Percentiles rank a stretch among this genome's conserved stretches.
phyloP scores from a whole-genome alignment of 2,113 vertebrate genomes.

The Mixornis gularis region DNA sequence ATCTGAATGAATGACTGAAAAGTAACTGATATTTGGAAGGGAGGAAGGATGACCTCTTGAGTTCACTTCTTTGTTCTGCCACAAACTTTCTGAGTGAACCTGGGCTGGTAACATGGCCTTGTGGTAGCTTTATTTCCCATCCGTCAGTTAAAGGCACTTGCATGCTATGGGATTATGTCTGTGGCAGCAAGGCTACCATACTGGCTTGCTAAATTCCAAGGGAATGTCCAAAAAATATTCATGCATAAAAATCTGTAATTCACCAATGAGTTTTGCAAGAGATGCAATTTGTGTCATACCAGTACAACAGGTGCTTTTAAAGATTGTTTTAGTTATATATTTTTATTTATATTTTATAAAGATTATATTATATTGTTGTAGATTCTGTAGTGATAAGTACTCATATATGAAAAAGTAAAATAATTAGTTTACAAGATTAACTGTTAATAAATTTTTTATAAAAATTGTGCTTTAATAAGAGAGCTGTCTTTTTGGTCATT shows the following conservation, averaged over 20 bases:
- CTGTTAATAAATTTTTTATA: not conserved
- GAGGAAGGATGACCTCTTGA: not conserved
- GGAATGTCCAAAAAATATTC: not conserved
- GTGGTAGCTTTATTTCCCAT: not conserved
- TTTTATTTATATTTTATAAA: not conserved
- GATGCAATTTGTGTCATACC: not conserved
- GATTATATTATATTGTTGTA: not conserved
- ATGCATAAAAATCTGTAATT: not conserved
- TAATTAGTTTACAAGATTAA: not conserved
- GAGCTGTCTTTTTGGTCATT: not conserved
- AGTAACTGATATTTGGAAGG: not conserved
- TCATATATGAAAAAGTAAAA: not conserved
- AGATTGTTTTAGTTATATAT: not conserved
- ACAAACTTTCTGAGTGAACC: not conserved
- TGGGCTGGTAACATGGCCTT: not conserved
- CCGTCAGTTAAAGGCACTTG: not conserved
- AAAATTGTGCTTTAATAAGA: not conserved
- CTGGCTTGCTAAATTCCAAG: not conserved
- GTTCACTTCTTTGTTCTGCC: not conserved
- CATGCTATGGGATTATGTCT: not conserved
- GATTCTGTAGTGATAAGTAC: not conserved
- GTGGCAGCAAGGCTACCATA: not conserved
- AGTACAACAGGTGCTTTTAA: not conserved
- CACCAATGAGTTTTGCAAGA: not conserved
- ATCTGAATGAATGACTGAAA: not conserved